phyloP scores from a whole-genome alignment of 2,113 vertebrate genomes.

The Callorhinus ursinus region DNA sequence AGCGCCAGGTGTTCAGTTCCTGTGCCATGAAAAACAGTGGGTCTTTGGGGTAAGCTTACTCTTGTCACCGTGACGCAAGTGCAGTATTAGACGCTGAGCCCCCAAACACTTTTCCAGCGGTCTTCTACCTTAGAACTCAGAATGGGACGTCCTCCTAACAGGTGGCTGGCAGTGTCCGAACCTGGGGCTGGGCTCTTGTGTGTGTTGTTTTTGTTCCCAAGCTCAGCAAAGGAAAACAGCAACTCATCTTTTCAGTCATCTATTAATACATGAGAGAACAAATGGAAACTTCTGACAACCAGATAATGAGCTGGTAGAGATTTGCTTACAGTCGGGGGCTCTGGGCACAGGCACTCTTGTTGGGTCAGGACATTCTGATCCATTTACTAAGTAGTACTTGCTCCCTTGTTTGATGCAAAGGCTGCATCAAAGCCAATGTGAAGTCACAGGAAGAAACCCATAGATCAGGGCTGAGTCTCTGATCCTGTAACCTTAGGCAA shows the following conservation, averaged over 20 bases:
- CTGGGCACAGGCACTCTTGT: fast-evolving
- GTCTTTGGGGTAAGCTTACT: background rate
- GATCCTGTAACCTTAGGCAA: background rate
- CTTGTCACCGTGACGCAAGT: background rate
- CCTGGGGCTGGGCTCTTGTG: background rate
- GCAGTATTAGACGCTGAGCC: background rate
- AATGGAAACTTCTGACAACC: background rate
- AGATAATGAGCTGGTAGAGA: background rate
- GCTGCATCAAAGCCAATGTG: background rate
- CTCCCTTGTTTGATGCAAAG: background rate
- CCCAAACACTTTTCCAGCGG: background rate
- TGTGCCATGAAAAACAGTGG: constrained; percentile 52
- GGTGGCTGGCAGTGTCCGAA: constrained; percentile 48
- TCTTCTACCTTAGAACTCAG: constrained; percentile 45
- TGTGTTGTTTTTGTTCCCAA: constrained; percentile 53
- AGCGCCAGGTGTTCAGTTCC: background rate
- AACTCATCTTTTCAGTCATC: constrained; percentile 45
- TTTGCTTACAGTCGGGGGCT: background rate
- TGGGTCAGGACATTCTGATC: background rate
- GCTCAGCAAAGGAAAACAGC: constrained; percentile 31
- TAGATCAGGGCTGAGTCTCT: background rate
- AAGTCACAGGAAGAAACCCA: background rate
- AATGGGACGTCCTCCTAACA: constrained; percentile 18
- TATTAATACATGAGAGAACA: background rate
- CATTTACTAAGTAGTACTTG: background rate